Evolutionary conservation across 1,140 invertebrate genomes (phyloP).

Genomic region (Drosophila albomicans): DNA sequence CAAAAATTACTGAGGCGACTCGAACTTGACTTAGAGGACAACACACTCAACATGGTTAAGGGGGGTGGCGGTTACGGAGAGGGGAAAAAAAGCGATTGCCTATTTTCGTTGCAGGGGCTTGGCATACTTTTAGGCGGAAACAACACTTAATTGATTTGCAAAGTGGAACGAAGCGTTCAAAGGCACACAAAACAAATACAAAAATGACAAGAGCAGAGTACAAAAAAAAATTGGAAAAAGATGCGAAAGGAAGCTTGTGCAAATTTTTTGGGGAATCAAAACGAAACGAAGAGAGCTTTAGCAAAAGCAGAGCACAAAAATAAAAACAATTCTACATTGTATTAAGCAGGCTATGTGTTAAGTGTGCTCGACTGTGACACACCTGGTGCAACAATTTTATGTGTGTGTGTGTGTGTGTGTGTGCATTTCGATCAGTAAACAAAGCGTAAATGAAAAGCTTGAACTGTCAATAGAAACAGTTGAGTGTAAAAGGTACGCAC

Average conservation of each 20-base stretch:
- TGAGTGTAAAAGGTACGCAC: too few relatives aligned
- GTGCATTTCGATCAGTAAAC: too few relatives aligned
- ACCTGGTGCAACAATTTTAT: background rate
- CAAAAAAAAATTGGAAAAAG: conserved; percentile 11
- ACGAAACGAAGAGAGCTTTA: background rate
- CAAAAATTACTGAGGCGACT: conserved; percentile 50
- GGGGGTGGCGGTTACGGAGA: too few relatives aligned
- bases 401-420: too few relatives aligned
- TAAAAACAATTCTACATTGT: background rate
- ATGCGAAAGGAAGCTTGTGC: conserved; percentile 26
- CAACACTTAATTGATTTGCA: conserved; percentile 79
- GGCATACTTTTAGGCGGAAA: conserved; percentile 67
- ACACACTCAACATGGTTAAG: background rate
- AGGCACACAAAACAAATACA: conserved; percentile 36
- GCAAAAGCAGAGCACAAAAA: background rate
- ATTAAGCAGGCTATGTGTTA: background rate
- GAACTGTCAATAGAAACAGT: too few relatives aligned
- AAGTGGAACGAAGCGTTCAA: conserved; percentile 61
- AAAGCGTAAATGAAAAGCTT: too few relatives aligned
- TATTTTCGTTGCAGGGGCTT: background rate
- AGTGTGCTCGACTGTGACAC: background rate
- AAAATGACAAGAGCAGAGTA: conserved; percentile 12
- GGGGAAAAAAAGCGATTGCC: conserved; percentile 40
- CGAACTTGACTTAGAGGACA: conserved; percentile 1
- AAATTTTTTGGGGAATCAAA: conserved; percentile 31